Evolutionary conservation across 1,140 invertebrate genomes (phyloP), one percentile per base, ranked within the genome.

Genomic region (Radopholus similis): DNA sequence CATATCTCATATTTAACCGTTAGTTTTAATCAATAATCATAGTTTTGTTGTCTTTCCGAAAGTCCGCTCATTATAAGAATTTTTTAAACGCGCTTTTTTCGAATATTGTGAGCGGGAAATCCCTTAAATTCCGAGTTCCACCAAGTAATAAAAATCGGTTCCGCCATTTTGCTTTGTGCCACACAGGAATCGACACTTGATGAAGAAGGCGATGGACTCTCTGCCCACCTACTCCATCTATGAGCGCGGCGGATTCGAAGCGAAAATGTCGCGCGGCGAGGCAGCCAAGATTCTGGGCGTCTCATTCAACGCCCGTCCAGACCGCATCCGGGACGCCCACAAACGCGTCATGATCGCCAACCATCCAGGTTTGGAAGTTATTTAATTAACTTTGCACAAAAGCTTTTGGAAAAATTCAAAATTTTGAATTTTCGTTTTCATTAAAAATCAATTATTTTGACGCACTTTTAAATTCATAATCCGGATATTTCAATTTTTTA

Each of bases 221-320:
- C 51, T 66, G 9, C 53, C 53, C 54, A 53, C 37, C 30, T 66
- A 42, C 67, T 77, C 63, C 71, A 94, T 91, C 85, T 97, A 96
- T 85, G 95, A 97, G 80, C 93, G 91, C 87, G 95, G 95, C 53
- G 95, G 95, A 38, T 98, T 98, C 86, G 95, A 97, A 77, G 84
- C 88, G 28, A 96, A 93, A 85, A 97, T 98, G 93, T 90, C 88
- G 13, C 90, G 88, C 84, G 85, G 92, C 81, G 94, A 97, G 87
- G 95, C 95, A 5, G 87, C 90, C 56, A 86, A 96, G 35, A 93
- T 97, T 68, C 85, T 97, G 55, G 92, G 89, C 72, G 89, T 88
- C 78, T 28, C 60, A 35, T 82, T 83, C 28, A 76, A 78, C 44
- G 80, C 83, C n/a, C 84, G 73, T 56, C 82, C 81, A 47, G 37